Percentiles rank a stretch among this genome's conserved stretches.
Conservation (phyloP, 1,140 invertebrate genomes). For the Patella vulgata region DNA sequence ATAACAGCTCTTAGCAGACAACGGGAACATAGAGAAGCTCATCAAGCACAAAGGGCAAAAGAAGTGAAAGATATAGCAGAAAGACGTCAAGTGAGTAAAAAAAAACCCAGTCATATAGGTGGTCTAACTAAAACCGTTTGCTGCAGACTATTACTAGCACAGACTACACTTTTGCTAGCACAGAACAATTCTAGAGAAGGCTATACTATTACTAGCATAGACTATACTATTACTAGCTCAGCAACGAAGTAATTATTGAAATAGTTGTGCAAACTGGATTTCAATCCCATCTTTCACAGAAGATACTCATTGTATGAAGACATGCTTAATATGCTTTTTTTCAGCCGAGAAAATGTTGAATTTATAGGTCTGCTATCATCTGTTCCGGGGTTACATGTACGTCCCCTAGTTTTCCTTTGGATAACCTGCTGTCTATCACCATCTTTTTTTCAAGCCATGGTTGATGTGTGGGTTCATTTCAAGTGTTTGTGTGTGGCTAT, state of each 20-base stretch:
- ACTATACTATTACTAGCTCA: not conserved
- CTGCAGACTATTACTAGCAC: not conserved
- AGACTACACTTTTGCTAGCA: not conserved
- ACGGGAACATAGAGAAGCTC: constrained; percentile 49
- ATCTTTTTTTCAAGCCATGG: not conserved
- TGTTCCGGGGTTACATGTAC: too few species aligned
- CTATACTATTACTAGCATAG: not conserved
- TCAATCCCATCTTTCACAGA: too few species aligned
- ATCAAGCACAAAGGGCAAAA: constrained; percentile 39
- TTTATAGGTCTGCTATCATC: too few species aligned
- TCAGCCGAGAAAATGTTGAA: too few species aligned
- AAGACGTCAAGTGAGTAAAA: constrained; percentile 46
- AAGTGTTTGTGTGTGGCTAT: too few species aligned
- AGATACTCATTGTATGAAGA: too few species aligned
- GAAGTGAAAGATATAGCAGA: constrained; percentile 39
- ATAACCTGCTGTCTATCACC: not conserved
- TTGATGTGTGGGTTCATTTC: too few species aligned
- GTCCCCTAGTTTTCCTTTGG: not conserved
- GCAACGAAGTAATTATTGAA: too few species aligned
- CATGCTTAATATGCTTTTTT: too few species aligned
- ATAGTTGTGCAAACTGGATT: too few species aligned
- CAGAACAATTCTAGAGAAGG: not conserved
- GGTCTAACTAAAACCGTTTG: not conserved
- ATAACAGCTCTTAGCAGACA: constrained; percentile 47
- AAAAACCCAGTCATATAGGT: not conserved